These are phyloP conservation scores for Hephaestus fuliginosus DNA, from an alignment of 2,797 vertebrate genomes.

Conservation along the genomic window DNA sequence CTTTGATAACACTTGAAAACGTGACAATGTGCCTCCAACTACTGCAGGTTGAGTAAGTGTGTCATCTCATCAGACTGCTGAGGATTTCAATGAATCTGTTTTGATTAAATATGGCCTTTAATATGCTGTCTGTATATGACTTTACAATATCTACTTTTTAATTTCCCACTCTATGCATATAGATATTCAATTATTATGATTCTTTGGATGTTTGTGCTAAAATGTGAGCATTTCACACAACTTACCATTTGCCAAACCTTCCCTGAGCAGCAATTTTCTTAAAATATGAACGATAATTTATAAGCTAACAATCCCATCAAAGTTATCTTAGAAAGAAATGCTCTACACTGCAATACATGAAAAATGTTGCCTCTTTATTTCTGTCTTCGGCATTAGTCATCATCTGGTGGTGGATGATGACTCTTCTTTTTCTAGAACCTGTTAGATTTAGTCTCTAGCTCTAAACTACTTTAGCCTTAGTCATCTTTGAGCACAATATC, in stretches of 20 bases:
- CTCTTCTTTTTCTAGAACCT: too few relatives aligned
- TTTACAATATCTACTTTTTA: not conserved
- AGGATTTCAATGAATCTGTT: not conserved
- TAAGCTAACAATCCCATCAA: not conserved
- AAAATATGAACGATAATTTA: not conserved
- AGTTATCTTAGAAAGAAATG: not conserved
- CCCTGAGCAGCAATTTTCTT: not conserved
- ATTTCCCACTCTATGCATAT: too few relatives aligned
- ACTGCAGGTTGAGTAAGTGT: not conserved
- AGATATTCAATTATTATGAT: not conserved
- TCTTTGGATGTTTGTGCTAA: not conserved
- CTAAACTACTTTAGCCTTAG: too few relatives aligned
- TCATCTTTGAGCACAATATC: not conserved
- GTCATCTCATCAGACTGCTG: not conserved
- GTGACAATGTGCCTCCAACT: not conserved
- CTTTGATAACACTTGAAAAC: conserved; percentile 6
- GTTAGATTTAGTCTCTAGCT: too few relatives aligned
- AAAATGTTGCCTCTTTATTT: not conserved
- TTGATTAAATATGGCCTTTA: not conserved
- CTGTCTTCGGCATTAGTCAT: not conserved
- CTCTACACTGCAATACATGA: not conserved
- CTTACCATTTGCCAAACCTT: not conserved
- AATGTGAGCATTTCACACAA: not conserved
- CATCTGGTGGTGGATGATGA: not conserved
- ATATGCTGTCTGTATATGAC: not conserved